phyloP scores from a whole-genome alignment of 2,888 invertebrate species.

The Nasonia oneida region DNA sequence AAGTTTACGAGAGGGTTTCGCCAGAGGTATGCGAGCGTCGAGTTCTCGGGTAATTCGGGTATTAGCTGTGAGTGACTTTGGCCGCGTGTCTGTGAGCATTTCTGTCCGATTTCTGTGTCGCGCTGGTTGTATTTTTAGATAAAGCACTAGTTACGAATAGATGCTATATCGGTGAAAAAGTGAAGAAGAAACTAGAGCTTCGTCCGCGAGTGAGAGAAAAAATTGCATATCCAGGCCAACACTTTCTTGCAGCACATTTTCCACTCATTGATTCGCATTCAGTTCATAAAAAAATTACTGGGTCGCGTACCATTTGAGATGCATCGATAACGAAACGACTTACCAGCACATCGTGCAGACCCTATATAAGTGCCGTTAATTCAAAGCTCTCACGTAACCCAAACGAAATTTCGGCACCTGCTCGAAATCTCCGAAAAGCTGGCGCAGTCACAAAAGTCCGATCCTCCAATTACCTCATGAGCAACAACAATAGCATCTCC shows the following conservation, averaged over 20 bases:
- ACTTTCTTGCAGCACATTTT: too few species aligned
- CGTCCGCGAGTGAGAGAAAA: background rate
- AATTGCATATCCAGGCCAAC: background rate
- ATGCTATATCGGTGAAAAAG: too few species aligned
- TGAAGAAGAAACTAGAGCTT: too few species aligned
- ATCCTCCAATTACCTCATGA: background rate
- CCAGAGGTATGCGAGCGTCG: background rate
- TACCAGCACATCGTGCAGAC: too few species aligned
- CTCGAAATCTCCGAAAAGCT: background rate
- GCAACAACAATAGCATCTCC: background rate
- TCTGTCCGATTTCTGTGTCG: background rate
- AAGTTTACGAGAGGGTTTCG: slow-evolving; percentile 1
- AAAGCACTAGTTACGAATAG: background rate
- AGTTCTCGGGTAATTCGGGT: background rate
- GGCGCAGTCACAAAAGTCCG: background rate
- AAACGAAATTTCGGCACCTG: background rate
- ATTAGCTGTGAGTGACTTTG: background rate
- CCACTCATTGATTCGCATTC: too few species aligned
- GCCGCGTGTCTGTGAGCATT: background rate
- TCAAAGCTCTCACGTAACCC: background rate
- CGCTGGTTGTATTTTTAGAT: background rate
- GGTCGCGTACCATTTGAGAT: too few species aligned
- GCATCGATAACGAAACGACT: too few species aligned
- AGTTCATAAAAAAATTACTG: too few species aligned
- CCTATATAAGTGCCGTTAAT: too few species aligned